Evolutionary conservation across 64 coral and sea anemone species (phyloP).

Genomic region (Stichodactyla mertensii): DNA sequence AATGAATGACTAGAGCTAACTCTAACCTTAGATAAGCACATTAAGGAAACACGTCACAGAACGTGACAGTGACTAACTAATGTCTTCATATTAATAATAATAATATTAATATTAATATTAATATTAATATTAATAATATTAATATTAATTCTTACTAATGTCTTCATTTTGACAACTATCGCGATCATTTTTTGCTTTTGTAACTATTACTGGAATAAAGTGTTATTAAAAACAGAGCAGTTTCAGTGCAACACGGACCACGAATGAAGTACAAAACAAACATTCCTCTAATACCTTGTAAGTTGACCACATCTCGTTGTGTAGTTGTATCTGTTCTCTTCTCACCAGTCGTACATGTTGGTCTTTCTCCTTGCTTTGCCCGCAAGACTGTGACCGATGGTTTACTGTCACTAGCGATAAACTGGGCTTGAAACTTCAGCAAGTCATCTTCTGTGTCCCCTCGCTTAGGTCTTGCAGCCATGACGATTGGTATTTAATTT

Average conservation of each 20-base stretch:
- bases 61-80: too few species aligned
- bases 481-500: neutral
- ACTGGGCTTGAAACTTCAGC: slow-evolving; percentile 45
- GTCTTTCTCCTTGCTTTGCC: slow-evolving; percentile 4
- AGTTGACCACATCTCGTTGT: slow-evolving; percentile 35
- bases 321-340: neutral
- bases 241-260: neutral
- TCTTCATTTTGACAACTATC: too few species aligned
- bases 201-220: too few species aligned
- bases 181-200: too few species aligned
- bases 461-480: slow-evolving; percentile 49
- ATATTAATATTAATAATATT: too few species aligned
- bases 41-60: too few species aligned
- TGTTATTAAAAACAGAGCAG: too few species aligned
- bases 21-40: too few species aligned
- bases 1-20: too few species aligned
- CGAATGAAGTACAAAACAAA: neutral
- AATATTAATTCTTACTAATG: too few species aligned
- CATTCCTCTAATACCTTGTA: neutral
- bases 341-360: neutral
- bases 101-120: too few species aligned
- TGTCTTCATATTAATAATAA: too few species aligned
- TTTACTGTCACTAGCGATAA: slow-evolving; percentile 30
- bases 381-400: slow-evolving; percentile 36
- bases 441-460: slow-evolving; percentile 63